A percentile compares a stretch with the other conserved stretches of the same genome.
These are phyloP conservation scores for Narcine bancroftii DNA, from an alignment of 2,113 vertebrate species.

Conservation along the genomic window DNA sequence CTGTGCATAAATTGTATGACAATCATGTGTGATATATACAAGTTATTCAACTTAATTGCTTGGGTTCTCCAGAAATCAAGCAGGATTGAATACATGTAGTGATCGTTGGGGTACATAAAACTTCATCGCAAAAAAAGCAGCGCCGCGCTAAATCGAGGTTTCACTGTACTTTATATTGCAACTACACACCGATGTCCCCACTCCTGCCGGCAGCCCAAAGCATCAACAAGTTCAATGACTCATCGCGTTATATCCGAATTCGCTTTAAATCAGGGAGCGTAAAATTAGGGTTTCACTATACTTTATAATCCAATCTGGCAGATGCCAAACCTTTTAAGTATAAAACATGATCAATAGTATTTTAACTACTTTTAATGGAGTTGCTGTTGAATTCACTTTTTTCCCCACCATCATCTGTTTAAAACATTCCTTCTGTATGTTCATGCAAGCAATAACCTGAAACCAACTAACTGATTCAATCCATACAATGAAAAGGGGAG, in stretches of 20 bases:
- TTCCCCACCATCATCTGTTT: neutral
- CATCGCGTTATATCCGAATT: no score
- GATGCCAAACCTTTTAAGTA: neutral
- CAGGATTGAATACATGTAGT: neutral
- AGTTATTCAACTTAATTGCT: neutral
- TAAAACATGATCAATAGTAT: neutral
- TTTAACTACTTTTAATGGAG: neutral
- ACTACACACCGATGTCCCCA: no score
- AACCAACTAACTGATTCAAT: neutral
- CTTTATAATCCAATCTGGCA: slow-evolving; percentile 19
- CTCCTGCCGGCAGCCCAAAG: no score
- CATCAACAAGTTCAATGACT: no score
- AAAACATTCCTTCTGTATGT: neutral
- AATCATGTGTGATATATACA: neutral
- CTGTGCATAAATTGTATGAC: neutral
- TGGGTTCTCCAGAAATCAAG: slow-evolving; percentile 21
- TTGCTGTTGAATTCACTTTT: neutral
- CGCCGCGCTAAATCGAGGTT: no score
- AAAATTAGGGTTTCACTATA: no score
- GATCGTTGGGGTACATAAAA: no score
- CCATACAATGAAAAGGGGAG: neutral
- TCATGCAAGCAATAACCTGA: neutral
- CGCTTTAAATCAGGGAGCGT: no score
- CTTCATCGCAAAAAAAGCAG: no score
- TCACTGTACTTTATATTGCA: no score